A percentile compares a stretch with the other conserved stretches of the same genome.
Conservation (phyloP, 2,113 vertebrate species). For the Colistium nudipinnis region DNA sequence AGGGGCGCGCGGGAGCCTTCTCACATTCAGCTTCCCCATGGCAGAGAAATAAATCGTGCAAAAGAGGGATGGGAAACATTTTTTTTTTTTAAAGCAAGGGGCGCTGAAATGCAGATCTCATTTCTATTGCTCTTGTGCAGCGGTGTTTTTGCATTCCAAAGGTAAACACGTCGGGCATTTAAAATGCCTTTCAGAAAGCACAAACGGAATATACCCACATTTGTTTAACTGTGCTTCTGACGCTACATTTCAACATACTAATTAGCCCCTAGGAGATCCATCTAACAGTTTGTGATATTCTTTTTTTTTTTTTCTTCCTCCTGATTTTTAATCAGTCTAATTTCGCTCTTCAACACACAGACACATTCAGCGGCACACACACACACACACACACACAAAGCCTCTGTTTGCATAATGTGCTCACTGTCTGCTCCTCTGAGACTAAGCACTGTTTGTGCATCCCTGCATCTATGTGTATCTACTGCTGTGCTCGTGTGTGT, state of each 20-base stretch:
- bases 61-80: not conserved
- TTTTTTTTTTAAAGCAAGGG: constrained; percentile 6
- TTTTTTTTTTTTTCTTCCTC: constrained; percentile 50
- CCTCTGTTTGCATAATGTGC: constrained; percentile 81
- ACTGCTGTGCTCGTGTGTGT: constrained; percentile 32
- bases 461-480: constrained; percentile 62
- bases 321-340: constrained; percentile 82
- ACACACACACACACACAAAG: constrained; percentile 72
- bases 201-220: constrained; percentile 55
- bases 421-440: constrained; percentile 78
- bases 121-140: constrained; percentile 12
- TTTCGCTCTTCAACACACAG: constrained; percentile 77
- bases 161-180: constrained; percentile 43
- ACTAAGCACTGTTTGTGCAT: constrained; percentile 75
- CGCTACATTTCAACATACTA: constrained; percentile 72
- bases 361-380: constrained; percentile 68
- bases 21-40: constrained; percentile 26
- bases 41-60: constrained; percentile 33
- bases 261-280: constrained; percentile 81
- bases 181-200: constrained; percentile 49
- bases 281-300: constrained; percentile 80
- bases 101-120: constrained; percentile 2
- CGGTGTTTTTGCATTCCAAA: constrained; percentile 38
- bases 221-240: constrained; percentile 71
- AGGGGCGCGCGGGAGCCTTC: constrained; percentile 31